Evolutionary conservation across 92 coral and sea anemone genomes (phyloP).

Genomic region (Desmophyllum pertusum): DNA sequence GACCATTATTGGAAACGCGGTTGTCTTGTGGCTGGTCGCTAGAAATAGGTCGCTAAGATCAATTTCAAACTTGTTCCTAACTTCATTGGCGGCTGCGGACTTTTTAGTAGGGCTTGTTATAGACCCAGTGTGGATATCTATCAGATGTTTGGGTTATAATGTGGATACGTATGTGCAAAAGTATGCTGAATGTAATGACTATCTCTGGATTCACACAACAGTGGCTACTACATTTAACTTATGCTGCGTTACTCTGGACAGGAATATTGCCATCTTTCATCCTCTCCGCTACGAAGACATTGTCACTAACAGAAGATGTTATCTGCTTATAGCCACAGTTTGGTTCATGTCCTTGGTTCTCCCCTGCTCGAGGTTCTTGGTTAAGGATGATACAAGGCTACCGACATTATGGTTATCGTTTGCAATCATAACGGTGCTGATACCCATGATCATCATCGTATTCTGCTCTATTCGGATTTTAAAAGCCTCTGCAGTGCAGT

Average conservation of each 20-base stretch:
- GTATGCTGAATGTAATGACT: neutral
- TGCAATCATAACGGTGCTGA: neutral
- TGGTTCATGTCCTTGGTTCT: neutral
- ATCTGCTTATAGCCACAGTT: neutral
- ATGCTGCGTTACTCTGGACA: neutral
- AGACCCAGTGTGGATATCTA: neutral
- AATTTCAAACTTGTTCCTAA: neutral
- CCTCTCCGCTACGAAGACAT: constrained; percentile 3
- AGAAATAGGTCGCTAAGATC: neutral
- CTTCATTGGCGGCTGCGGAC: neutral
- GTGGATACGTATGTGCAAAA: neutral
- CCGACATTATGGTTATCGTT: neutral
- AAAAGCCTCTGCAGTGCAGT: neutral
- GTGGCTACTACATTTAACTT: neutral
- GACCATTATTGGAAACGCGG: neutral
- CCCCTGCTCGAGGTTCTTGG: neutral
- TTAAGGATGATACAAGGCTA: neutral
- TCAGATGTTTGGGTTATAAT: neutral
- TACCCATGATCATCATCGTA: neutral
- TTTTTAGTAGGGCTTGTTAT: constrained; percentile 4
- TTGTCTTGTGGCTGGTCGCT: neutral
- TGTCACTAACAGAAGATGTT: neutral
- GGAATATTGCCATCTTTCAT: neutral
- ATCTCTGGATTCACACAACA: neutral
- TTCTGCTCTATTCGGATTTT: neutral